Evolutionary conservation across 2,797 vertebrate species (phyloP).

Genomic region (Tinamus major): DNA sequence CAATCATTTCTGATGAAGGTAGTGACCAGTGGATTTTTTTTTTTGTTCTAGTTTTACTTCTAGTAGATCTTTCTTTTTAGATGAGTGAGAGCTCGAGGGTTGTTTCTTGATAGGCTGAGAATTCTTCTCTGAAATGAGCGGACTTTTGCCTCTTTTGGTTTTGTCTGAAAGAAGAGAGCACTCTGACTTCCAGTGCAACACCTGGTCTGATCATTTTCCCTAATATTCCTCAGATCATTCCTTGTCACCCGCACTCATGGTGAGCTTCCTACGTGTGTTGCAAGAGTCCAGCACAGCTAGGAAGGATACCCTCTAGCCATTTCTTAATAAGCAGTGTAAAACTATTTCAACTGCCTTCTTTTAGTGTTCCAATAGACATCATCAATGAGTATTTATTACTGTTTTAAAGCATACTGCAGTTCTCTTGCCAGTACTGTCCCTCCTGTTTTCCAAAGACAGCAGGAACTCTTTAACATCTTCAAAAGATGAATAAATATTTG

Average conservation of each 20-base stretch:
- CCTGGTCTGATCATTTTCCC: not conserved
- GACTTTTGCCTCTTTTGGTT: not conserved
- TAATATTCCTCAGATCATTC: not conserved
- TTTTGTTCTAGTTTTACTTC: not conserved
- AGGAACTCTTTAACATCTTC: not conserved
- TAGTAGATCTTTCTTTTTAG: not conserved
- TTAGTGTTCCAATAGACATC: not conserved
- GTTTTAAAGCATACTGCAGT: not conserved
- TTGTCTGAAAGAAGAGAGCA: not conserved
- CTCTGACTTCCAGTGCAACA: not conserved
- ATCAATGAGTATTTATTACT: not conserved
- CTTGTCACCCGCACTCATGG: not conserved
- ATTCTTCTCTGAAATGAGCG: not conserved
- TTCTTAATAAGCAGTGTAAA: not conserved
- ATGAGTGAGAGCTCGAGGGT: not conserved
- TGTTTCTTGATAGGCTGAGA: not conserved
- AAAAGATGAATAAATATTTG: not conserved
- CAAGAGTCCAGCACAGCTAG: not conserved
- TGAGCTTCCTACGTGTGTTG: not conserved
- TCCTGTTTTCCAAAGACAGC: not conserved
- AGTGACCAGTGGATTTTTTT: not conserved
- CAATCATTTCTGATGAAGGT: not conserved
- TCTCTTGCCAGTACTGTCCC: not conserved
- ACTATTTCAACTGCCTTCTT: not conserved
- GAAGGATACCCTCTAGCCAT: not conserved